Base-by-base conservation (phyloP, 1,140 invertebrate genomes). In the Drosophila mayri region DNA sequence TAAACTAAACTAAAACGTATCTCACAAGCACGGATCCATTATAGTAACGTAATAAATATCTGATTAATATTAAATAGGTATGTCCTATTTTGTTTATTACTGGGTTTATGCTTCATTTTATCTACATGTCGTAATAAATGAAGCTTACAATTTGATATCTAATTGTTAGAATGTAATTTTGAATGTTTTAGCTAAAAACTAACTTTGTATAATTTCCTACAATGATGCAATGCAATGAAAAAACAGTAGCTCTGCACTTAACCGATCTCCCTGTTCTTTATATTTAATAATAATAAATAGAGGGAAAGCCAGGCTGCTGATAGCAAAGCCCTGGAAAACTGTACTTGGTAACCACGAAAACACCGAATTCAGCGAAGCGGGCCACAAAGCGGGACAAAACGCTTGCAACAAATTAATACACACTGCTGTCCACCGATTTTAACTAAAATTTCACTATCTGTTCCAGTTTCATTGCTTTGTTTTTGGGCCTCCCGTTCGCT, bases 331-430 rank as follows among this genome's bases (percentile, higher is more conserved):
- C 9, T n/a, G 37, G 28, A 41, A 41, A 18, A 66, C 65, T 67
- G 65, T 67, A 67, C 62, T 40, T 18, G 11, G 9, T 32, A 49
- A 35, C 20, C 14, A 10, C n/a, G 14, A 30, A 12, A 12, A 41
- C 11, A 25, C 16, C 14, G 55, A 64, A 32, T 30, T 32, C 7
- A 25, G 16, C 38, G 38, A 64, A 61, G 28, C 20, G 37, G 55
- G 32, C 16, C 28, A 22, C 54, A 32, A 40, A 63, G 18, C 16
- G 54, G 9, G 11, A 58, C 22, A 28, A 61, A 22, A 16, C 16
- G 57, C 11, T 41, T 10, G 37, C 5, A 10, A 61, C 28, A 7
- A 67, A 50, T 67, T 35, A 66, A 67, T 50, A 40, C 62, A 32
- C 49, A 38, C 32, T 22, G 25, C 32, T 46, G 8, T 12, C 25